Percentiles rank a stretch among this genome's conserved stretches.
Evolutionary conservation across 2,888 invertebrate species (phyloP).

Genomic region (Oligia latruncula): DNA sequence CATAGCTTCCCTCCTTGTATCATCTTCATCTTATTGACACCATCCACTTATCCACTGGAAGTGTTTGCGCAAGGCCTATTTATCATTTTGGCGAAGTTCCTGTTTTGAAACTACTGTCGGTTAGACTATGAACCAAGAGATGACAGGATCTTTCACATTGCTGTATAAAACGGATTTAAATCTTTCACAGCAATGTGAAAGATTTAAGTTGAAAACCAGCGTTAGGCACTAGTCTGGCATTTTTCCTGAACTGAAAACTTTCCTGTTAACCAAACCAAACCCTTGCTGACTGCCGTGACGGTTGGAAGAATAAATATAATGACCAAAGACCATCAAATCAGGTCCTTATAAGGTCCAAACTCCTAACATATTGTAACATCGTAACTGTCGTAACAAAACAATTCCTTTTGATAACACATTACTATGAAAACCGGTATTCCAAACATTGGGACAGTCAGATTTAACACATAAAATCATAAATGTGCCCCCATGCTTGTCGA

Average conservation of each 20-base stretch:
- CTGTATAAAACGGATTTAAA: too few relatives aligned
- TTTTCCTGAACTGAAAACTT: too few relatives aligned
- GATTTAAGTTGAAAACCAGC: too few relatives aligned
- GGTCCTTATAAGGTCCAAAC: neutral
- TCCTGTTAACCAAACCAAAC: neutral
- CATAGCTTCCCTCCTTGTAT: slow-evolving; percentile 42
- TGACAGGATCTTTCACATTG: too few relatives aligned
- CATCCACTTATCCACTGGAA: slow-evolving; percentile 14
- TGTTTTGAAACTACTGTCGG: neutral
- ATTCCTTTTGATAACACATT: slow-evolving; percentile 20
- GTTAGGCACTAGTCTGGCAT: too few relatives aligned
- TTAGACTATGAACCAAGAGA: too few relatives aligned
- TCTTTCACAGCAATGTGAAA: too few relatives aligned
- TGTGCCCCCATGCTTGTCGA: slow-evolving; percentile 52
- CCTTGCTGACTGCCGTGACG: neutral
- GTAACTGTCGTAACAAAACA: neutral
- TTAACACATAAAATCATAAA: slow-evolving; percentile 20
- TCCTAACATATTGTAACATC: neutral
- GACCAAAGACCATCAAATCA: slow-evolving; percentile 1
- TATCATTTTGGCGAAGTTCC: slow-evolving; percentile 20
- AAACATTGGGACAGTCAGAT: slow-evolving; percentile 18
- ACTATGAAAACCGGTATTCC: slow-evolving; percentile 40
- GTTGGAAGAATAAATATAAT: neutral
- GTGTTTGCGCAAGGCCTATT: slow-evolving; percentile 8
- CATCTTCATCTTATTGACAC: slow-evolving; percentile 46